Percentiles rank a stretch among this genome's conserved stretches.
phyloP scores from a whole-genome alignment of 2,888 invertebrate genomes.

The Scaptomyza tumidula region DNA sequence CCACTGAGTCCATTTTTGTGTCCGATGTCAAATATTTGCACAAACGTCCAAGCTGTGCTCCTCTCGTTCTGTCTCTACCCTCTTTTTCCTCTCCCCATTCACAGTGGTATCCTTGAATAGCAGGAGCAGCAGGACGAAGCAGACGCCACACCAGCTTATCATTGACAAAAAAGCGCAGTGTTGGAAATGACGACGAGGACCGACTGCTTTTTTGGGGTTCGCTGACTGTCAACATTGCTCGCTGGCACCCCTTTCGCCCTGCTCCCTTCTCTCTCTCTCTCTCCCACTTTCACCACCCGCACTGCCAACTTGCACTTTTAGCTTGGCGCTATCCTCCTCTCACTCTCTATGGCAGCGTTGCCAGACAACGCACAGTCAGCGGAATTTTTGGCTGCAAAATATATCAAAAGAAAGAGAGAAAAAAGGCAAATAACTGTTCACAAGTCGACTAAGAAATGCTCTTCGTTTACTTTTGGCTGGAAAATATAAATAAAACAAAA shows the following conservation, averaged over 20 bases:
- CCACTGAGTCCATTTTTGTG: constrained; percentile 29
- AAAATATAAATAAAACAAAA: constrained; percentile 18
- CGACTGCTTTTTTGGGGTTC: constrained; percentile 49
- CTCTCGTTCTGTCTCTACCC: not conserved
- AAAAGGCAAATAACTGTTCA: constrained; percentile 10
- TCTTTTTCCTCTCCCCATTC: constrained; percentile 17
- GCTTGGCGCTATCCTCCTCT: constrained; percentile 9
- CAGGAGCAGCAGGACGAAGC: constrained; percentile 3
- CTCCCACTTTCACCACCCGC: not conserved
- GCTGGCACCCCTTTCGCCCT: constrained; percentile 21
- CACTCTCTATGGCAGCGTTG: constrained; percentile 50
- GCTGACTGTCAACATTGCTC: constrained; percentile 66
- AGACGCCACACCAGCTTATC: constrained; percentile 42
- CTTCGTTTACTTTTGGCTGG: constrained; percentile 2
- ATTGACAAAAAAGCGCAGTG: constrained; percentile 59
- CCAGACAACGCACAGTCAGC: constrained; percentile 78
- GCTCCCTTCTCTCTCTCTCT: not conserved
- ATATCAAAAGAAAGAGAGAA: constrained; percentile 15
- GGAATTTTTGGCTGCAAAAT: constrained; percentile 23
- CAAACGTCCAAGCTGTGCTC: constrained; percentile 62
- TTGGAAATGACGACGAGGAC: constrained; percentile 3
- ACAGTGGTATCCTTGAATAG: constrained; percentile 3
- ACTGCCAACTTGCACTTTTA: constrained; percentile 58
- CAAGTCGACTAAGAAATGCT: not conserved
- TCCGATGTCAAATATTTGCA: constrained; percentile 74